Evolutionary conservation across 2,888 invertebrate genomes (phyloP).

Genomic region (Ecliptopera silaceata): DNA sequence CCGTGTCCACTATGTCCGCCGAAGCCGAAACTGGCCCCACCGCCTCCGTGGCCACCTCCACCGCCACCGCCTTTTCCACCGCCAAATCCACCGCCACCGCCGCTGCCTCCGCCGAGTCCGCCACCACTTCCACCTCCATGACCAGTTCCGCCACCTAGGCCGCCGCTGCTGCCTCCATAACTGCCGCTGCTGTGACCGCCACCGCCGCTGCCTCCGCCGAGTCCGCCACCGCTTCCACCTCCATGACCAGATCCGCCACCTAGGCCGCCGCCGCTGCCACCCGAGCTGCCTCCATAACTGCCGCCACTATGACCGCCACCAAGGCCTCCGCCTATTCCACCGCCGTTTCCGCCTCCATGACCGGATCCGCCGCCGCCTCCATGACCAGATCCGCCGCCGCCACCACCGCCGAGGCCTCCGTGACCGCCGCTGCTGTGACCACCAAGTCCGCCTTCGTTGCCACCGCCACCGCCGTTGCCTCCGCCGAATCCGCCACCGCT

Average conservation of each 20-base stretch:
- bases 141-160: slow-evolving; percentile 11
- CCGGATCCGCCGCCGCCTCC: slow-evolving; percentile 33
- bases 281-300: slow-evolving; percentile 24
- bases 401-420: slow-evolving; percentile 32
- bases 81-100: too few relatives aligned
- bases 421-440: slow-evolving; percentile 46
- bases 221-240: slow-evolving; percentile 20
- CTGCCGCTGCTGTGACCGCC: slow-evolving; percentile 10
- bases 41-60: too few relatives aligned
- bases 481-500: background rate
- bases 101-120: slow-evolving; percentile 13
- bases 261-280: slow-evolving; percentile 17
- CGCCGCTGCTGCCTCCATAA: slow-evolving; percentile 30
- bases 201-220: slow-evolving; percentile 30
- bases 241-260: slow-evolving; percentile 8
- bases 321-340: slow-evolving; percentile 17
- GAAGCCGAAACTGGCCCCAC: too few relatives aligned
- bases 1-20: too few relatives aligned
- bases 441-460: slow-evolving; percentile 56
- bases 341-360: background rate
- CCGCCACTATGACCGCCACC: slow-evolving; percentile 7
- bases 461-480: background rate
- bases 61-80: too few relatives aligned
- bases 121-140: slow-evolving; percentile 8
- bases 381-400: slow-evolving; percentile 19